These are phyloP conservation scores for Streblospio benedicti DNA, from an alignment of 1,140 invertebrate species.

Conservation along the genomic window DNA sequence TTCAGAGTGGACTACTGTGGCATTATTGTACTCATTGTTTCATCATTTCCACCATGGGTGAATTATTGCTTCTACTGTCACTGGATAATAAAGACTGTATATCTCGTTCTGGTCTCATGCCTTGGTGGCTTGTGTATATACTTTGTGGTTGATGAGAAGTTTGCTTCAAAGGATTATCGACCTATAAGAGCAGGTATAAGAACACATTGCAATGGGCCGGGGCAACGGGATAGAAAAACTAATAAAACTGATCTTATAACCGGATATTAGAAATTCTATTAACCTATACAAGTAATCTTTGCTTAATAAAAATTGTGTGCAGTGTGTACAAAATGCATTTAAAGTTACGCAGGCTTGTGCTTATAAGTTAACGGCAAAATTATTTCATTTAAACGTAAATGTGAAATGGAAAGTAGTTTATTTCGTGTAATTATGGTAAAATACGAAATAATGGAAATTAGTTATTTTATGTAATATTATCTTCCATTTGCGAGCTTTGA, in stretches of 20 bases:
- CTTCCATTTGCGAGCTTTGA: neutral
- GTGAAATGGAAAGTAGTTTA: too few relatives aligned
- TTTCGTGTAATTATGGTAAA: neutral
- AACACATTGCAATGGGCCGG: conserved; percentile 2
- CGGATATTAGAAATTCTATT: too few relatives aligned
- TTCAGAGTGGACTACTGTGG: conserved; percentile 22
- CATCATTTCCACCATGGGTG: conserved; percentile 22
- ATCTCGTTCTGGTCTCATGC: conserved; percentile 55
- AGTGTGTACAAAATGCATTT: too few relatives aligned
- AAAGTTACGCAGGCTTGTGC: neutral
- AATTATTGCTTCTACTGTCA: conserved; percentile 22
- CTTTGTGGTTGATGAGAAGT: conserved; percentile 89
- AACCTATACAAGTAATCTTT: too few relatives aligned
- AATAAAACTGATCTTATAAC: neutral
- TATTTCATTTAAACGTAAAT: neutral
- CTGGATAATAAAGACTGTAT: conserved; percentile 9
- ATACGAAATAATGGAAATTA: neutral
- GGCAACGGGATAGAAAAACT: neutral
- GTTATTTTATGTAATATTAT: neutral
- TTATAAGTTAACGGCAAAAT: neutral
- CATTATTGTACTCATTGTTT: conserved; percentile 20
- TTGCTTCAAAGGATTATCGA: conserved; percentile 78
- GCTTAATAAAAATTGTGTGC: too few relatives aligned
- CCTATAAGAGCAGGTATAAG: conserved; percentile 62
- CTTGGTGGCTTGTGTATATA: conserved; percentile 82